A percentile compares a stretch with the other conserved stretches of the same genome.
These are phyloP conservation scores for Drosophila paulistorum DNA, from an alignment of 1,140 invertebrate species.

Conservation along the genomic window DNA sequence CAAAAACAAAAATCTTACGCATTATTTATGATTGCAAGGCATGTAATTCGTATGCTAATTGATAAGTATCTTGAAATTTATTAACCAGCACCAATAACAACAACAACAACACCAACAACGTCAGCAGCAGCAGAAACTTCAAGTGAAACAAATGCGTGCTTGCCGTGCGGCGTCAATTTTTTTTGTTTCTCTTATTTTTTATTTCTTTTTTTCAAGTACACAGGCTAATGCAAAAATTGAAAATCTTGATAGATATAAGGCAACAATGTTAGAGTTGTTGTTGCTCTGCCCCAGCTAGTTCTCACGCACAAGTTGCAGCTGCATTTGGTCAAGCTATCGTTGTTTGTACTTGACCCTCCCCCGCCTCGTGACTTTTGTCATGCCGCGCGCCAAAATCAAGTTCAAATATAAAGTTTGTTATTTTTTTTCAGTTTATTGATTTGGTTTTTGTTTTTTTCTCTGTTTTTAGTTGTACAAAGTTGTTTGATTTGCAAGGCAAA, in stretches of 20 bases:
- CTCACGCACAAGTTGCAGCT: slow-evolving; percentile 74
- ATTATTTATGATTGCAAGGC: slow-evolving; percentile 82
- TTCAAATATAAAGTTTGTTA: slow-evolving; percentile 60
- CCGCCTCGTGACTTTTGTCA: slow-evolving; percentile 62
- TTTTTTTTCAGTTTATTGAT: background rate
- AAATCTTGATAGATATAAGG: slow-evolving; percentile 80
- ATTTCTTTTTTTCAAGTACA: slow-evolving; percentile 58
- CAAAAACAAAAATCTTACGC: slow-evolving; percentile 59
- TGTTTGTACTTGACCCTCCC: slow-evolving; percentile 57
- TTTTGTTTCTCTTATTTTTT: too few species aligned
- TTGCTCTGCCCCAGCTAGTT: slow-evolving; percentile 57
- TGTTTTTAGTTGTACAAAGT: slow-evolving; percentile 11
- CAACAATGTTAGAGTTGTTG: slow-evolving; percentile 35
- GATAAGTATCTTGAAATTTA: slow-evolving; percentile 82
- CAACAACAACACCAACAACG: slow-evolving; percentile 24
- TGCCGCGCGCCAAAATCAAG: slow-evolving; percentile 74
- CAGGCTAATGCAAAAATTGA: slow-evolving; percentile 71
- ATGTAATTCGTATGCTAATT: slow-evolving; percentile 82
- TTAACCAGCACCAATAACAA: slow-evolving; percentile 62
- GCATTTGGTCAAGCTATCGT: slow-evolving; percentile 61
- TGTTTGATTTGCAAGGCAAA: slow-evolving; percentile 73
- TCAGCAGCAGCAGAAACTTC: slow-evolving; percentile 20
- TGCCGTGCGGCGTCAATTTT: slow-evolving; percentile 72
- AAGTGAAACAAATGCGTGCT: slow-evolving; percentile 71
- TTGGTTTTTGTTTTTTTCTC: background rate